phyloP scores from a whole-genome alignment of 2,113 vertebrate genomes.

The Pandion haliaetus region DNA sequence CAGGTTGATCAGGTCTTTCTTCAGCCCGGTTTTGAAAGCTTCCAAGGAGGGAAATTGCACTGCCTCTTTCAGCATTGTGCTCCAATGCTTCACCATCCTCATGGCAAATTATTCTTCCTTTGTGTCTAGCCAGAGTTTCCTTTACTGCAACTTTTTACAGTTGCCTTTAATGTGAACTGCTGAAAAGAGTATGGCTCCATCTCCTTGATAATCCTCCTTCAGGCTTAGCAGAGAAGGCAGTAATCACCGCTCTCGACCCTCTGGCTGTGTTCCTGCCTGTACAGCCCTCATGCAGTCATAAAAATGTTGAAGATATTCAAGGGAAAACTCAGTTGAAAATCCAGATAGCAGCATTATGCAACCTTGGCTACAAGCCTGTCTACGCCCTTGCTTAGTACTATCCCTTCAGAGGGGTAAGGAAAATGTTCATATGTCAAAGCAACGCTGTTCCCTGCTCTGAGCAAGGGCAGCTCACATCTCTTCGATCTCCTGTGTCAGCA shows the following conservation, averaged over 20 bases:
- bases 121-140: background rate
- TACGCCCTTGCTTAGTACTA: background rate
- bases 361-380: background rate
- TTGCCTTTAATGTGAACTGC: background rate
- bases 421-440: background rate
- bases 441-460: background rate
- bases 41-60: background rate
- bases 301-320: background rate
- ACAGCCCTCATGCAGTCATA: background rate
- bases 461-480: background rate
- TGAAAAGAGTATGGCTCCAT: background rate
- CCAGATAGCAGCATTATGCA: accelerated
- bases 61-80: background rate
- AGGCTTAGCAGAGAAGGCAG: background rate
- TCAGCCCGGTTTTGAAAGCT: background rate
- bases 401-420: background rate
- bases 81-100: background rate
- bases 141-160: background rate
- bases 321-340: background rate
- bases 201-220: background rate
- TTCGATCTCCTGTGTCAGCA: background rate
- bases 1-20: background rate
- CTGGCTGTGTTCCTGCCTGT: background rate
- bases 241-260: background rate
- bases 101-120: background rate